These are phyloP conservation scores for Plumapathes pennacea DNA, from an alignment of 92 coral and sea anemone species.

Conservation along the genomic window DNA sequence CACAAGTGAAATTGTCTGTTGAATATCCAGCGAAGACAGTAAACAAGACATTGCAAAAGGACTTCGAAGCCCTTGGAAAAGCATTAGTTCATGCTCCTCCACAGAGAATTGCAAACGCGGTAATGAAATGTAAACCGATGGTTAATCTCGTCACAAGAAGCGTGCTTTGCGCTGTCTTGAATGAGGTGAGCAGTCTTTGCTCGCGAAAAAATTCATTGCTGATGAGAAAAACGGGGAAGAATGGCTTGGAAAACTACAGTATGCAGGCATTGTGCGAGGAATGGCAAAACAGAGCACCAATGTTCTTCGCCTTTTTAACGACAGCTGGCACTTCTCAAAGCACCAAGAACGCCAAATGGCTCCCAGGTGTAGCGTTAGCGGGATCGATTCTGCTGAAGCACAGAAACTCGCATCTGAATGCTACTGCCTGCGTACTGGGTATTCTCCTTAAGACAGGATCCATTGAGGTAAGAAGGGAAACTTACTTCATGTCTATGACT, in stretches of 20 bases:
- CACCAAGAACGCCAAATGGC: constrained; percentile 17
- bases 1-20: constrained; percentile 28
- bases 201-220: constrained; percentile 50
- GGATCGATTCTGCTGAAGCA: constrained; percentile 72
- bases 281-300: constrained; percentile 65
- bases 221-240: constrained; percentile 28
- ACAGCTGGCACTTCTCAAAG: constrained; percentile 23
- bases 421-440: constrained; percentile 49
- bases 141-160: constrained; percentile 17
- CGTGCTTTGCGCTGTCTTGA: constrained; percentile 23
- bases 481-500: too few relatives aligned
- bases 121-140: constrained; percentile 35
- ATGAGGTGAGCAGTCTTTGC: constrained; percentile 43
- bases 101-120: constrained; percentile 43
- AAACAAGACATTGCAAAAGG: constrained; percentile 17
- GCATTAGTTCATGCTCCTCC: constrained; percentile 35
- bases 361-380: constrained; percentile 71
- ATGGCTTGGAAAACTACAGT: constrained; percentile 28
- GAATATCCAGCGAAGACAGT: constrained; percentile 40
- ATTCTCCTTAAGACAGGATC: constrained; percentile 52
- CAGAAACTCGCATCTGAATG: constrained; percentile 62
- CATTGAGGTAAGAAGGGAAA: constrained; percentile 67
- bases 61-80: constrained; percentile 29
- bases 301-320: constrained; percentile 55
- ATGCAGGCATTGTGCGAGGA: constrained; percentile 41